phyloP scores from a whole-genome alignment of 2,797 vertebrate species.

The Pterois miles region DNA sequence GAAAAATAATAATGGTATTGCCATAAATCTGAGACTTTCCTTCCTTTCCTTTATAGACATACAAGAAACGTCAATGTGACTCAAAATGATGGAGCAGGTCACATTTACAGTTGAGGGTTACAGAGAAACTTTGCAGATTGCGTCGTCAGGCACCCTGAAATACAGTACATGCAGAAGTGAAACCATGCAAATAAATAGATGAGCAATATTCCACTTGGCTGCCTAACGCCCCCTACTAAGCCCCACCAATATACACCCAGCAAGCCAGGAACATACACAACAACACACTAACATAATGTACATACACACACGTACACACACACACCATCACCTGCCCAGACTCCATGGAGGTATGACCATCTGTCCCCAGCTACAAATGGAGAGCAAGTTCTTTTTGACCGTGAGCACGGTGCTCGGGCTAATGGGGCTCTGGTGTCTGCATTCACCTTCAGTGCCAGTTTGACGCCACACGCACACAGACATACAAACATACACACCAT shows the following conservation, averaged over 20 bases:
- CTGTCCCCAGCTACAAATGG: constrained; percentile 62
- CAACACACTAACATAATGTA: neutral
- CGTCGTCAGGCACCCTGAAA: neutral
- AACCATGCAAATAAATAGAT: neutral
- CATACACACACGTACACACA: neutral
- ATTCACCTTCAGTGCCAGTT: constrained; percentile 53
- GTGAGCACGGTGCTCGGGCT: constrained; percentile 59
- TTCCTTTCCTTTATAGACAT: too few relatives aligned
- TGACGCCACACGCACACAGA: neutral
- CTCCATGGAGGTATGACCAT: constrained; percentile 35
- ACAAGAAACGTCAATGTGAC: too few relatives aligned
- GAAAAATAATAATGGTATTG: too few relatives aligned
- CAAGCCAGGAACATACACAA: neutral
- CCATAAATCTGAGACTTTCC: too few relatives aligned
- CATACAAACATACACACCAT: neutral
- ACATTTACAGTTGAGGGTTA: neutral
- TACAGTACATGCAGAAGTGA: neutral
- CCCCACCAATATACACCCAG: neutral
- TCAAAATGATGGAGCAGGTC: too few relatives aligned
- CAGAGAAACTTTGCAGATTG: neutral
- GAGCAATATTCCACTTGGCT: neutral
- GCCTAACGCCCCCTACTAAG: neutral
- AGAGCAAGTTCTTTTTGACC: constrained; percentile 62
- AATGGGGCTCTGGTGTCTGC: constrained; percentile 55
- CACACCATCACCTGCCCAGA: neutral